Percentiles rank a stretch among this genome's conserved stretches.
These are phyloP conservation scores for Eupithecia subumbrata DNA, from an alignment of 2,888 invertebrate genomes.

Conservation along the genomic window DNA sequence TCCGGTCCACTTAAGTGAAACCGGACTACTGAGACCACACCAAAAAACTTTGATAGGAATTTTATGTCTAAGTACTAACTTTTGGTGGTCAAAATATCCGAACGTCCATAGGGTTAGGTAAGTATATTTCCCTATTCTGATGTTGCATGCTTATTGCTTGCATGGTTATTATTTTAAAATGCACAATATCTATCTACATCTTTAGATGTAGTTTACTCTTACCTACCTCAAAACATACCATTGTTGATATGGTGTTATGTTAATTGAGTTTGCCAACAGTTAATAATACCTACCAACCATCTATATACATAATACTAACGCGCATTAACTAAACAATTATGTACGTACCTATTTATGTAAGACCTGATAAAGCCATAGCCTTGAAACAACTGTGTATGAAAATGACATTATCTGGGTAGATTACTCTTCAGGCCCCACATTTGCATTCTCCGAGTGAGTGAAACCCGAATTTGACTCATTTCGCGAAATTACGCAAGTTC, in stretches of 20 bases:
- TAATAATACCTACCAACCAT: neutral
- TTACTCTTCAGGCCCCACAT: constrained; percentile 34
- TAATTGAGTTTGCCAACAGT: neutral
- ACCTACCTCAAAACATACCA: no score
- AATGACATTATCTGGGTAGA: neutral
- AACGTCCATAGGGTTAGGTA: no score
- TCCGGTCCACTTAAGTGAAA: no score
- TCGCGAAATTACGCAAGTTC: constrained; percentile 39
- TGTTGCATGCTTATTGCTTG: no score
- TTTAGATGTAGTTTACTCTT: no score
- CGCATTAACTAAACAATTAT: neutral
- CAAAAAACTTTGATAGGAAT: neutral
- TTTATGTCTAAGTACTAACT: no score
- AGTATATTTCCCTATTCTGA: no score
- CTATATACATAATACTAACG: neutral
- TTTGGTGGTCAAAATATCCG: no score
- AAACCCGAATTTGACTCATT: constrained; percentile 42
- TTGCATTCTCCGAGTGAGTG: constrained; percentile 45
- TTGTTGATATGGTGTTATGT: neutral
- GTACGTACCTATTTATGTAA: neutral
- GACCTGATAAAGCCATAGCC: neutral
- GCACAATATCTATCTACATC: no score
- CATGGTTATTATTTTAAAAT: no score
- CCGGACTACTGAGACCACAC: no score
- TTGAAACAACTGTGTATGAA: constrained; percentile 8